Base-by-base conservation (phyloP, 2,113 vertebrate genomes). In the Brienomyrus longianalis region DNA sequence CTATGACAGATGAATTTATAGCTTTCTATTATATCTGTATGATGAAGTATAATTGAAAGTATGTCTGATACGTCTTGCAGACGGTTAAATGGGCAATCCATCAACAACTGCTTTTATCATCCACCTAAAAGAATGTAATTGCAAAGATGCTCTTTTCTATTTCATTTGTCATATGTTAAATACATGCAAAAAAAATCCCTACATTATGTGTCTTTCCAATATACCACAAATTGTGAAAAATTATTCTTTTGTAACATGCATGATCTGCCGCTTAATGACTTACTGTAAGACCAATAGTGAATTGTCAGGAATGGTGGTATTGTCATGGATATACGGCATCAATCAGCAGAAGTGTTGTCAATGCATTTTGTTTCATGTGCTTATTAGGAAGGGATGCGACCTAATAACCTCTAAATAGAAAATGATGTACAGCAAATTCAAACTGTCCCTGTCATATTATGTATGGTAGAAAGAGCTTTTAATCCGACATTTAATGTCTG, bases 1-100 rank as follows among this genome's bases (percentile, higher is more conserved):
- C 93, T 92, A 93, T 93, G 93, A 94, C 91, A 92, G 93, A 95
- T 93, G 92, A 94, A 94, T 95, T 95, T 94, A 83, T 21, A 87
- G n/a, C 45, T 86, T 93, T 92, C 93, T 91, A 92, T 92, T 88
- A 66, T 87, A 89, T 91, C 80, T 91, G 90, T 92, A 92, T 90
- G 91, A 92, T 52, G 89, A 88, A 66, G 43, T 74, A 92, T 93
- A 93, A 94, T 94, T 94, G 94, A 92, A 88, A 66, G 87, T 91
- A 92, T 80, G 91, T n/a, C 92, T 93, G 91, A 92, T 89, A 93
- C 31, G 90, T 88, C 39, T 74, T 88, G 11, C 59, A 27, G n/a
- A 56, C 4, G 23, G 74, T 48, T 19, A 66, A 59, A 50, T 88
- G 87, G 52, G 54, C 39, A 45, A 48, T 70, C 62, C 56, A 70